These are phyloP conservation scores for Conus ventricosus DNA, from an alignment of 1,140 invertebrate genomes.

Conservation along the genomic window DNA sequence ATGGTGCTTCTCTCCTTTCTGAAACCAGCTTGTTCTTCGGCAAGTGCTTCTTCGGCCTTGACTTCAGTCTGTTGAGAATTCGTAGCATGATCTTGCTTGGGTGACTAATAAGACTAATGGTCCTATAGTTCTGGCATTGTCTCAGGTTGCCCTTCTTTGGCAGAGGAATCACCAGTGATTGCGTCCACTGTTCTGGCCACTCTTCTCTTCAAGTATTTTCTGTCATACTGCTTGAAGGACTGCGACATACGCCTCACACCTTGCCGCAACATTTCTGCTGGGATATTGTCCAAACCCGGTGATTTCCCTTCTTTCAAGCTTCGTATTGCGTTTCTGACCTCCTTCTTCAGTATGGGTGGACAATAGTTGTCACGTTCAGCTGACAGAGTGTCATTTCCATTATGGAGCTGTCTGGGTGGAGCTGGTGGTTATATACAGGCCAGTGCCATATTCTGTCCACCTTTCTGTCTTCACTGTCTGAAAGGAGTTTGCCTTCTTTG, in stretches of 20 bases:
- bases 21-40: too few species aligned
- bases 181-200: constrained; percentile 42
- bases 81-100: constrained; percentile 46
- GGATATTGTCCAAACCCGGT: constrained; percentile 47
- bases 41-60: too few species aligned
- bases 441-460: constrained; percentile 37
- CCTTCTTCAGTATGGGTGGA: constrained; percentile 12
- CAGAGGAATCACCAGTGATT: constrained; percentile 44
- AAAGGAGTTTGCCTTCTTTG: neutral
- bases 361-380: neutral
- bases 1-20: too few species aligned
- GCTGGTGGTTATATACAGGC: constrained; percentile 28
- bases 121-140: constrained; percentile 47
- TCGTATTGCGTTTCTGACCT: constrained; percentile 47
- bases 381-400: neutral
- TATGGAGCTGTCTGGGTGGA: neutral
- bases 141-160: constrained; percentile 50
- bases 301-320: constrained; percentile 48
- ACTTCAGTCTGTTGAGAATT: constrained; percentile 37
- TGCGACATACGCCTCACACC: constrained; percentile 28
- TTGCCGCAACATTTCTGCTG: constrained; percentile 40
- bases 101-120: constrained; percentile 34
- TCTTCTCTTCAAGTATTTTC: constrained; percentile 40
- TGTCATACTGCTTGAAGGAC: constrained; percentile 21
- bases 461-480: constrained; percentile 17